These are phyloP conservation scores for Drosophila serrata DNA, from an alignment of 1,140 invertebrate species.

Conservation along the genomic window DNA sequence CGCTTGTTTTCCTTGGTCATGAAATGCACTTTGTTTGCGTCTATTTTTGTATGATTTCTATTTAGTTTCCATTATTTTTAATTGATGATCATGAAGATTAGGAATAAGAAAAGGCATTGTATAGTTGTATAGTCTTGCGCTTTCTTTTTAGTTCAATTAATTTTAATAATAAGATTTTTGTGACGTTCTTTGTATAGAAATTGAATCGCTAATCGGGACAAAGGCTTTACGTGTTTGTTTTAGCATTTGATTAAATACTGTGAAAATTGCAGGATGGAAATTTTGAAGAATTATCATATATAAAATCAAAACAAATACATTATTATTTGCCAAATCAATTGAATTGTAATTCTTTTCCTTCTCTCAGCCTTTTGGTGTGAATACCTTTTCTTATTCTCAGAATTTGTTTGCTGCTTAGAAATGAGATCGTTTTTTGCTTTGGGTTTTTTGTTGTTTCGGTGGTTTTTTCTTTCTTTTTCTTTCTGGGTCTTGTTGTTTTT, in stretches of 20 bases:
- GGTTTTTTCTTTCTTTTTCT: conserved; percentile 26
- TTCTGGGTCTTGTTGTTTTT: conserved; percentile 34
- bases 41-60: conserved; percentile 31
- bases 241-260: background rate
- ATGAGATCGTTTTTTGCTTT: conserved; percentile 32
- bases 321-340: conserved; percentile 63
- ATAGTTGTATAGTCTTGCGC: conserved; percentile 36
- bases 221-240: conserved; percentile 26
- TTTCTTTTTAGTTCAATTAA: conserved; percentile 51
- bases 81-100: conserved; percentile 50
- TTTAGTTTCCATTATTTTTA: conserved; percentile 45
- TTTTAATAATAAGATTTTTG: conserved; percentile 47
- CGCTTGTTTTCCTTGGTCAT: conserved; percentile 17
- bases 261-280: conserved; percentile 10
- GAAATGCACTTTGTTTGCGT: conserved; percentile 42
- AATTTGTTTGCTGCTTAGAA: conserved; percentile 40
- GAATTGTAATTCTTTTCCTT: conserved; percentile 29
- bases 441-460: conserved; percentile 31
- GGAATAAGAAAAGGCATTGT: conserved; percentile 80
- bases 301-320: conserved; percentile 51
- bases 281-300: conserved; percentile 3
- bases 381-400: conserved; percentile 78
- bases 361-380: conserved; percentile 17
- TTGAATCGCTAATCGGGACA: background rate
- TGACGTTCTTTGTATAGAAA: conserved; percentile 20